Base-by-base conservation (phyloP, 2,888 invertebrate species). In the Heliconius ethilla region DNA sequence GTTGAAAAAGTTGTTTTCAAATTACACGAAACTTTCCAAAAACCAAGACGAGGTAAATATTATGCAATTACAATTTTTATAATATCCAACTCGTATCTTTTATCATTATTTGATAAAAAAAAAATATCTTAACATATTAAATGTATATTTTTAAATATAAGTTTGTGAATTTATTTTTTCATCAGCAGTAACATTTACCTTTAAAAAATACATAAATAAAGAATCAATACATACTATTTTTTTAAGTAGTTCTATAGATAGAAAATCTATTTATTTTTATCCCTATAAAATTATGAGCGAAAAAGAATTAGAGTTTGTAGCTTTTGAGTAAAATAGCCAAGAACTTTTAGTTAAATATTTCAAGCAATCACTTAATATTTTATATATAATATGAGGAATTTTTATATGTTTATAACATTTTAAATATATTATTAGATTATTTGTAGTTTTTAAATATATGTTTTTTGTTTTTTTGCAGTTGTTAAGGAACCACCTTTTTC, bases 1-100 rank as follows among this genome's bases (percentile, higher is more conserved):
- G 96, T 99, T 78, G 99, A 99, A 80, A 98, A 98, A 95, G 97
- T 97, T 82, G 97, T 99, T 40, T 99, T 99, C 89, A 95, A 97
- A 87, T 95, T 99, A 76, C 99, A 99, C 87, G 97, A 97, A 82
- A 98, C 98, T 73, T 99, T 99, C 94, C 97, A 96, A 18, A 98
- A 97, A 87, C 98, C 99, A 67, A 97, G 97, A 92, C 95, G 99
- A 95, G 97, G 98, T 98, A 95, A 93, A 77, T 74, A 75, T 77
- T 81, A 78, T 69, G 67, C 66, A 70, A 72, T 29, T 75, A 22
- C 2, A 55, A 70, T 72, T 62, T 72, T 11, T 72, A 74, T 78
- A 40, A 45, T 40, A 40, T 45, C 70, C 79, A 33, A 33, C 7
- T 33, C 7, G 74, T 27, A 78, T 78, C 70, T 80, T 40, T 69